phyloP scores from a whole-genome alignment of 37 sponge, comb jelly and placozoan species.

The Aplysina aerophoba region DNA sequence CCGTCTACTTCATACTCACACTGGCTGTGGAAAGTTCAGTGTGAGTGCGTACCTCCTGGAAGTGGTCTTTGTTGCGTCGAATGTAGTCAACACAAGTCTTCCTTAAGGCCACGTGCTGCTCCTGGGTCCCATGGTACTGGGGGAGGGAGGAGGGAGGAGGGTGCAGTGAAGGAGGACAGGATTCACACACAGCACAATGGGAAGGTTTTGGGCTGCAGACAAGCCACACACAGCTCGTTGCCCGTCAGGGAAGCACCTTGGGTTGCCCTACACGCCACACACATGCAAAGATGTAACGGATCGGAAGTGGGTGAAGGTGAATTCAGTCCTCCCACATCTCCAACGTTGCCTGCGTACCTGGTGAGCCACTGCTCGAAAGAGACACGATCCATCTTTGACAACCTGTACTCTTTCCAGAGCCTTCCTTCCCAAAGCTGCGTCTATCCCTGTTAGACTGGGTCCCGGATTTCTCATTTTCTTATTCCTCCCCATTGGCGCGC shows the following conservation, averaged over 20 bases:
- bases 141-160: too few species aligned
- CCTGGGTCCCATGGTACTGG: constrained; percentile 42
- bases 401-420: constrained; percentile 62
- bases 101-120: constrained; percentile 47
- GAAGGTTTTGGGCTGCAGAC: too few species aligned
- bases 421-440: constrained; percentile 36
- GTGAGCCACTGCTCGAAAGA: constrained; percentile 89
- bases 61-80: constrained; percentile 41
- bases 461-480: not conserved
- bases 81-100: constrained; percentile 64
- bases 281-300: not conserved
- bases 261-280: too few species aligned
- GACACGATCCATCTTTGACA: constrained; percentile 89
- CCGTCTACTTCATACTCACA: too few species aligned
- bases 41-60: constrained; percentile 70
- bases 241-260: too few species aligned
- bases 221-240: too few species aligned
- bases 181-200: too few species aligned
- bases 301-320: not conserved
- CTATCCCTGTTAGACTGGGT: constrained; percentile 33
- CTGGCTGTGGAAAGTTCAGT: too few species aligned
- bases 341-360: constrained; percentile 47
- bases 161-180: not conserved
- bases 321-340: not conserved
- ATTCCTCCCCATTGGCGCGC: not conserved